phyloP scores from a whole-genome alignment of 2,113 vertebrate genomes.

The Trinectes maculatus region DNA sequence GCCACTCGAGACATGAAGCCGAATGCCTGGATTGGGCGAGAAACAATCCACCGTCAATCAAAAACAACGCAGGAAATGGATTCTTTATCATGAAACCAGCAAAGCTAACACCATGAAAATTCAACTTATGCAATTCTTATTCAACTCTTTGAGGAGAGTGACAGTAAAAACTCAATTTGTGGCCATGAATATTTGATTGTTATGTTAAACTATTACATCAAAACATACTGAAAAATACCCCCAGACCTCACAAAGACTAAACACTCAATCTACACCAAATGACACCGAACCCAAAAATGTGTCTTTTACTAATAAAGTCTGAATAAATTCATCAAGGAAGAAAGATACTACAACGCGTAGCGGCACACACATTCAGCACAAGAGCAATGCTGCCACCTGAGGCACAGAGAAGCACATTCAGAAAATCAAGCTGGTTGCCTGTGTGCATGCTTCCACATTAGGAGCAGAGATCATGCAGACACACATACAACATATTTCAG shows the following conservation, averaged over 20 bases:
- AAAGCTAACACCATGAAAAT: neutral
- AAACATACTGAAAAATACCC: too few species aligned
- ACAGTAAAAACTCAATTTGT: too few species aligned
- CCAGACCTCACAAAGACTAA: too few species aligned
- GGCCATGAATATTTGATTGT: too few species aligned
- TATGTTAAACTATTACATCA: too few species aligned
- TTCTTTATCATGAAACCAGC: neutral
- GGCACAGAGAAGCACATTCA: conserved; percentile 10
- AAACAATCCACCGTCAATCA: conserved; percentile 30
- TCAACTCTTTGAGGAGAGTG: too few species aligned
- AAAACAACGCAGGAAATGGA: neutral
- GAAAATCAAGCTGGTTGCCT: conserved; percentile 9
- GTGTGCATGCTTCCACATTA: conserved; percentile 17
- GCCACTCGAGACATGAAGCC: conserved; percentile 98
- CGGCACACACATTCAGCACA: neutral
- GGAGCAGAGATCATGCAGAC: conserved; percentile 19
- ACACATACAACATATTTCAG: conserved; percentile 56
- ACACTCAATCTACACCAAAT: too few species aligned
- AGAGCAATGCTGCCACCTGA: conserved; percentile 57
- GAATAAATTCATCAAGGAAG: too few species aligned
- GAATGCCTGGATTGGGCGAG: conserved; percentile 87
- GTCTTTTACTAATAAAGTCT: too few species aligned
- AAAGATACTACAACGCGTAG: neutral
- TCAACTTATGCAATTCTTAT: neutral
- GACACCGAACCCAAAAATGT: too few species aligned